Evolutionary conservation across 1,140 invertebrate genomes (phyloP).

Genomic region (Drosophila mojavensis): DNA sequence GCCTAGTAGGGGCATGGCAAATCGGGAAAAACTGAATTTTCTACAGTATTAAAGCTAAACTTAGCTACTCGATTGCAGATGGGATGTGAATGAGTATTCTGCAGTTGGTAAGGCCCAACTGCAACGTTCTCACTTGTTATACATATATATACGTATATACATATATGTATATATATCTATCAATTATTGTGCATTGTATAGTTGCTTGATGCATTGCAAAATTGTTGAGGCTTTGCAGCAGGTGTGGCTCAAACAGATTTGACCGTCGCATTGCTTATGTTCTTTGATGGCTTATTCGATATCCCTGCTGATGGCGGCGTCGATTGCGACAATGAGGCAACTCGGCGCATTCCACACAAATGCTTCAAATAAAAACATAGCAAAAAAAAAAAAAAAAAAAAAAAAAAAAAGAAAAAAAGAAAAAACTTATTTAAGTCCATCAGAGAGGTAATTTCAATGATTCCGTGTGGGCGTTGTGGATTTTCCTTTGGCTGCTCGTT

Average conservation of each 20-base stretch:
- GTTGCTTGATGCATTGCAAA: too few relatives aligned
- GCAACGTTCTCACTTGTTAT: too few relatives aligned
- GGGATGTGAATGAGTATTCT: too few relatives aligned
- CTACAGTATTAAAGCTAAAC: too few relatives aligned
- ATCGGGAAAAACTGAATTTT: too few relatives aligned
- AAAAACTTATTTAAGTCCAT: conserved; percentile 41
- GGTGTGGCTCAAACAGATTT: not conserved
- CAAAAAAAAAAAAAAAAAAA: not conserved
- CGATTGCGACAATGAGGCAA: conserved; percentile 25
- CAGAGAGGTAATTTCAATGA: conserved; percentile 42
- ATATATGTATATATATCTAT: too few relatives aligned
- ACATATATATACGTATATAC: too few relatives aligned
- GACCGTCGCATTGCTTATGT: not conserved
- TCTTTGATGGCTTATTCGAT: conserved; percentile 8
- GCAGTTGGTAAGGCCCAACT: too few relatives aligned
- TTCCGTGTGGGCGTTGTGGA: conserved; percentile 4
- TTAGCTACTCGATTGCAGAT: too few relatives aligned
- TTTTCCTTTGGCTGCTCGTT: conserved; percentile 14
- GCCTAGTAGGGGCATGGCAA: too few relatives aligned
- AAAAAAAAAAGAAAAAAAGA: not conserved
- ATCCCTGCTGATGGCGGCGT: conserved; percentile 1
- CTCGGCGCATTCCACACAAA: conserved; percentile 13
- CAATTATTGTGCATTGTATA: not conserved
- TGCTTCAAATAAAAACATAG: conserved; percentile 1
- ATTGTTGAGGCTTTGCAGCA: not conserved